Conservation (phyloP, 1,140 invertebrate genomes). For the Lordiphosa clarofinis region DNA sequence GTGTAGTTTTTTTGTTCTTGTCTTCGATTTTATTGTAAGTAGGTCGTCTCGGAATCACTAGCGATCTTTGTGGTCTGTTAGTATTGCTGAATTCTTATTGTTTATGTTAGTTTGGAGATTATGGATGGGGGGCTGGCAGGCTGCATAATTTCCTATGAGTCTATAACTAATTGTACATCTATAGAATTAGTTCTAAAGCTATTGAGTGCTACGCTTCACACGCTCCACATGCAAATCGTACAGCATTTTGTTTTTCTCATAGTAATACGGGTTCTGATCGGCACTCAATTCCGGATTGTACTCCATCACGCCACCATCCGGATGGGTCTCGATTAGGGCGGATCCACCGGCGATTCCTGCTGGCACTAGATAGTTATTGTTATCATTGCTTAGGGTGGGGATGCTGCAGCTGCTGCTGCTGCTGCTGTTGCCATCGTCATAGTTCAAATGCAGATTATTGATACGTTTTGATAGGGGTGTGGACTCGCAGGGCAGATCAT, state of each 20-base stretch:
- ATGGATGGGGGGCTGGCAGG: neutral
- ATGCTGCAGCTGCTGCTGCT: conserved; percentile 63
- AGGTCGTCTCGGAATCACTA: too few relatives aligned
- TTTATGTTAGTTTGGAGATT: too few relatives aligned
- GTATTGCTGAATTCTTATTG: too few relatives aligned
- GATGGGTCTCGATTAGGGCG: neutral
- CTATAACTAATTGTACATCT: neutral
- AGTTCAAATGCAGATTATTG: conserved; percentile 73
- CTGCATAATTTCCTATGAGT: too few relatives aligned
- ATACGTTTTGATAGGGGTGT: conserved; percentile 75
- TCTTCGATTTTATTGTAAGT: too few relatives aligned
- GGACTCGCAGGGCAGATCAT: conserved; percentile 67
- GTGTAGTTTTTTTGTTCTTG: too few relatives aligned
- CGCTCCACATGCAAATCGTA: conserved; percentile 74
- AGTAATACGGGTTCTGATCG: conserved; percentile 74
- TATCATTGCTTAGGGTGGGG: conserved; percentile 38
- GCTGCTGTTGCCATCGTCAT: conserved; percentile 66
- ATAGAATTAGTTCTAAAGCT: conserved; percentile 17
- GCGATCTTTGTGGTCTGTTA: too few relatives aligned
- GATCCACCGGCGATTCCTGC: conserved; percentile 13
- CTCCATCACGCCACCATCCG: conserved; percentile 19
- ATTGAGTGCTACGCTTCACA: conserved; percentile 55
- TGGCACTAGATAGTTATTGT: conserved; percentile 44
- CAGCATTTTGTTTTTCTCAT: conserved; percentile 74
- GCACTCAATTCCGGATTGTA: conserved; percentile 70